Evolutionary conservation across 2,888 invertebrate species (phyloP), one percentile per base, ranked within the genome.

Genomic region (Lycophotia porphyrea): DNA sequence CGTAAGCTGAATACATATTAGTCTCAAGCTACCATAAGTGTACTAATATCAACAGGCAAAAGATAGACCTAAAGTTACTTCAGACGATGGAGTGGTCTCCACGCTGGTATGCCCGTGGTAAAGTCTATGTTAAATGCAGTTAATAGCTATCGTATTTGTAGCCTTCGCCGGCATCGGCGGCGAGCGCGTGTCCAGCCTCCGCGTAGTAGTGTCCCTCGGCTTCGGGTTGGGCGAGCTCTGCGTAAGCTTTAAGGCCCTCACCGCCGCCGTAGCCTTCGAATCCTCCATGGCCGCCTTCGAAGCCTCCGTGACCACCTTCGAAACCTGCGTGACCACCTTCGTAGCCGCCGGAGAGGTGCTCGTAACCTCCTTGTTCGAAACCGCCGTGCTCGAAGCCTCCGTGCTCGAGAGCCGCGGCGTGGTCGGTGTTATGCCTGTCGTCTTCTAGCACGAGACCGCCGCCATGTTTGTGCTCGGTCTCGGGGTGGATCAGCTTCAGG

Each of bases 381-480:
- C 91, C 90, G 15, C 83, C 89, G 5, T 90, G 88, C 68, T 91
- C 92, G 52, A 86, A 88, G 21, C 91, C 90, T 67, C 90, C 91
- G 36, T 93, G 92, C 67, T 92, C 92, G n/a, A 89, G 89, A 58
- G 91, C 91, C 21, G 90, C 92, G 49, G 91, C 91, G 42, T 91
- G 90, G 27, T 96, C 95, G 52, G 93, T 94, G 85, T 96, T 92
- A 39, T 94, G 91, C 65, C 96, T 96, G 89, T 97, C 97, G 87
- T 97, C 97, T 91, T 97, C 97, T 27, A 97, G 93, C 15, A 97
- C 97, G 24, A 97, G 91, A 70, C 97, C 97, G 63, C 97, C 96
- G 34, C 97, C 97, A 84, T 97, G 97, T 63, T 93, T 94, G 87
- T 97, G 97, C 87, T 97, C 95, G 21, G 97, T 97, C 91, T 97